These are phyloP conservation scores for Pocillopora meandrina DNA, from an alignment of 92 coral and sea anemone genomes.

Conservation along the genomic window DNA sequence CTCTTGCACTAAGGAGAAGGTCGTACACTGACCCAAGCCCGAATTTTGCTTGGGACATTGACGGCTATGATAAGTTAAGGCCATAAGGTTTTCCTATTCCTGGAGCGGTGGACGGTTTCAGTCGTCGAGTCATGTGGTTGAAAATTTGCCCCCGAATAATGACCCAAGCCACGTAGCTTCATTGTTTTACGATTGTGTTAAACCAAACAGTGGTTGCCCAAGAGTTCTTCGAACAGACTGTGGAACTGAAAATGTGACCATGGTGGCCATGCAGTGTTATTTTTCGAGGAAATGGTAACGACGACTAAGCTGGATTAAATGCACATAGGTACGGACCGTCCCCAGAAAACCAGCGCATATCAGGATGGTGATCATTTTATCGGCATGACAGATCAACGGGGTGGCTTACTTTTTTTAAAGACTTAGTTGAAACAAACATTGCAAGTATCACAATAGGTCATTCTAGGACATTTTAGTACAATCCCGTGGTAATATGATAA, in stretches of 20 bases:
- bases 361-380: constrained; percentile 49
- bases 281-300: no score
- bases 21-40: constrained; percentile 52
- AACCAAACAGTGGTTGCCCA: constrained; percentile 44
- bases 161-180: constrained; percentile 61
- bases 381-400: constrained; percentile 43
- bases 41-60: constrained; percentile 60
- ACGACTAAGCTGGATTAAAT: constrained; percentile 18
- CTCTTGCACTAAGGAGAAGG: constrained; percentile 53
- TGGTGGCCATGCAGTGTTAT: constrained; percentile 25
- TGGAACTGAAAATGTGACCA: constrained; percentile 41
- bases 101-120: constrained; percentile 64
- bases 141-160: constrained; percentile 49
- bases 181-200: constrained; percentile 49
- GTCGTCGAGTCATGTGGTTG: constrained; percentile 57
- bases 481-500: no score
- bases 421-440: not conserved
- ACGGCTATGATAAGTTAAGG: constrained; percentile 58
- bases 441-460: no score
- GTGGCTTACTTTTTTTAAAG: constrained; percentile 40
- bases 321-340: constrained; percentile 46
- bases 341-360: constrained; percentile 38
- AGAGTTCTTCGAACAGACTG: constrained; percentile 39
- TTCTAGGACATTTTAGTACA: no score
- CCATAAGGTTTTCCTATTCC: constrained; percentile 52